Conservation (phyloP, 2,113 vertebrate genomes). For the Oncorhynchus kisutch region DNA sequence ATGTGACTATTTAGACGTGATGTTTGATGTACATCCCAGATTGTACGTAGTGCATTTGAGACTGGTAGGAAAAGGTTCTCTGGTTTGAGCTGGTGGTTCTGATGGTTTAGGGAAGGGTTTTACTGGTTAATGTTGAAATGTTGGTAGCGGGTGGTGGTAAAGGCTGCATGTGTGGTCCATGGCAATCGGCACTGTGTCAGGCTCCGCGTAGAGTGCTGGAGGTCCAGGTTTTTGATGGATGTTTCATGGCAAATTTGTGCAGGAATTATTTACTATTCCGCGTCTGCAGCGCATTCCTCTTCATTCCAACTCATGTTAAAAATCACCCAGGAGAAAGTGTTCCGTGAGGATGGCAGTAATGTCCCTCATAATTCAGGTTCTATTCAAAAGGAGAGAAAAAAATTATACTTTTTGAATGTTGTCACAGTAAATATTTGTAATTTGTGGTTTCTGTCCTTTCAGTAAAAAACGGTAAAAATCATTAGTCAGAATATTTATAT, state of each 20-base stretch:
- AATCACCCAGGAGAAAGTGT: conserved; percentile 61
- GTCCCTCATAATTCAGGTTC: conserved; percentile 56
- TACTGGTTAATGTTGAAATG: conserved; percentile 43
- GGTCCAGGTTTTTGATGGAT: conserved; percentile 82
- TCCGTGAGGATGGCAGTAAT: too few relatives aligned
- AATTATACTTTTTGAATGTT: conserved; percentile 80
- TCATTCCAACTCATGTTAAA: conserved; percentile 66
- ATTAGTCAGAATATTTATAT: conserved; percentile 68
- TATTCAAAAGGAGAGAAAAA: conserved; percentile 29
- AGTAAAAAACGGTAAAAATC: conserved; percentile 78
- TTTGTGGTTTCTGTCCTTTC: conserved; percentile 77
- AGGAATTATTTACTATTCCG: conserved; percentile 81
- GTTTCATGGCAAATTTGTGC: conserved; percentile 76
- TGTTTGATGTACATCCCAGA: too few relatives aligned
- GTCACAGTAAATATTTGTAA: conserved; percentile 78
- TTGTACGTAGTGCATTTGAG: conserved; percentile 12
- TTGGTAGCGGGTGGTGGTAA: conserved; percentile 67
- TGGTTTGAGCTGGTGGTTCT: conserved; percentile 6
- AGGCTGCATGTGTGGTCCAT: conserved; percentile 85
- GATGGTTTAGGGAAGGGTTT: conserved; percentile 27
- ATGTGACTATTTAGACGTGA: too few relatives aligned
- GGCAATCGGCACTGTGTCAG: conserved; percentile 78
- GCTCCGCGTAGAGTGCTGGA: conserved; percentile 78
- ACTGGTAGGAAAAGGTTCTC: conserved; percentile 15
- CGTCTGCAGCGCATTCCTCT: conserved; percentile 65